A percentile compares a stretch with the other conserved stretches of the same genome.
Evolutionary conservation across 2,888 invertebrate genomes (phyloP).

Genomic region (Drosophila sordidula): DNA sequence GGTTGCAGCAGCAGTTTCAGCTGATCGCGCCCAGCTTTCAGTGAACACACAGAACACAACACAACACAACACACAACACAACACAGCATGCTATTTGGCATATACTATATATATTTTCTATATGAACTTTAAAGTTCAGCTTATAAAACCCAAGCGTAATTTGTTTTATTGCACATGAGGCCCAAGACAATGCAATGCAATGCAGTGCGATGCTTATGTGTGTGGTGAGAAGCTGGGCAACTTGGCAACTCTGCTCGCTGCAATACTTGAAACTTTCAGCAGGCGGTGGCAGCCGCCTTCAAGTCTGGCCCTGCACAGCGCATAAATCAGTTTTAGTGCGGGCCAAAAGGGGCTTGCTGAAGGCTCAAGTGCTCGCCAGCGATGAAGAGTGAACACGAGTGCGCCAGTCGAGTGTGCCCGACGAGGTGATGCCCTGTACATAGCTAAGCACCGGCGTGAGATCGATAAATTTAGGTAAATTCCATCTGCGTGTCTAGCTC

Average conservation of each 20-base stretch:
- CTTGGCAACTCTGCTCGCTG: conserved; percentile 11
- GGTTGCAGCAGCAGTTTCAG: conserved; percentile 37
- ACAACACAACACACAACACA: background rate
- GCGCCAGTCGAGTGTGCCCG: background rate
- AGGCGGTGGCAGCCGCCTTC: conserved; percentile 55
- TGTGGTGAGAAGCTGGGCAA: background rate
- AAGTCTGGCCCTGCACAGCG: conserved; percentile 61
- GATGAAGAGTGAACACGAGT: background rate
- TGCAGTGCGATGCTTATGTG: conserved; percentile 29
- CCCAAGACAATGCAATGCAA: conserved; percentile 22
- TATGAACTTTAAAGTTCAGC: conserved; percentile 17
- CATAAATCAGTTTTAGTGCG: conserved; percentile 74
- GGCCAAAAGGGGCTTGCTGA: conserved; percentile 74
- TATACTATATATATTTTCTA: conserved; percentile 56
- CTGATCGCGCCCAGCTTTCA: conserved; percentile 30
- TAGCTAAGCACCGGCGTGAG: too few relatives aligned
- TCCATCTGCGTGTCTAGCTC: too few relatives aligned
- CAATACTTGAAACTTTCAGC: conserved; percentile 77
- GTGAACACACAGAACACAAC: conserved; percentile 19
- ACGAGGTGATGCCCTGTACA: background rate
- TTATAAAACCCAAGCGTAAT: conserved; percentile 27
- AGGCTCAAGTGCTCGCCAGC: conserved; percentile 50
- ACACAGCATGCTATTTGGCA: conserved; percentile 3
- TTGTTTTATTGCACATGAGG: conserved; percentile 26
- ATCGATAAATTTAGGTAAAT: background rate